These are phyloP conservation scores for Amphimedon queenslandica DNA, from an alignment of 37 sponge, comb jelly and placozoan species.

Conservation along the genomic window DNA sequence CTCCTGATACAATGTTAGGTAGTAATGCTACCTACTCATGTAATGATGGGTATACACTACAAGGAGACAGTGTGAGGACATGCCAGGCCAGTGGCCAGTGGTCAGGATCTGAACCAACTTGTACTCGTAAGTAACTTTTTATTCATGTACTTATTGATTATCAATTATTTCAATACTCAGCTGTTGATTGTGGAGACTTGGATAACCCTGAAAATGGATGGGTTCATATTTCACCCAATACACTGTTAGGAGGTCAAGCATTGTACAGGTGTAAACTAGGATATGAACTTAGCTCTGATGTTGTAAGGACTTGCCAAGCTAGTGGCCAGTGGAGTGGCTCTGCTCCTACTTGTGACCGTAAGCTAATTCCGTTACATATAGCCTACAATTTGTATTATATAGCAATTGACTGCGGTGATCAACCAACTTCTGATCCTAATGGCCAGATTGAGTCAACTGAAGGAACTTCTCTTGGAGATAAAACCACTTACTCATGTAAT, in stretches of 20 bases:
- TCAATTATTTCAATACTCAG: too few species aligned
- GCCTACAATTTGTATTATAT: too few species aligned
- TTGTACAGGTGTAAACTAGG: constrained; percentile 46
- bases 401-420: too few species aligned
- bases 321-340: constrained; percentile 57
- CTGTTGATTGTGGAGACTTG: neutral
- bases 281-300: constrained; percentile 23
- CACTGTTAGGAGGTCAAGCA: constrained; percentile 12
- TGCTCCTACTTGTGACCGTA: constrained; percentile 38
- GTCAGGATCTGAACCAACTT: constrained; percentile 50
- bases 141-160: too few species aligned
- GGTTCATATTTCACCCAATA: neutral
- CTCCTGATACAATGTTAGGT: constrained; percentile 21
- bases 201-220: neutral
- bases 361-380: too few species aligned
- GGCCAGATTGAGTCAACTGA: too few species aligned
- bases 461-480: too few species aligned
- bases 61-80: constrained; percentile 17
- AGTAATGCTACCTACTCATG: constrained; percentile 33
- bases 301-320: constrained; percentile 29
- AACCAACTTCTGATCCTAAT: too few species aligned
- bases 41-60: constrained; percentile 28
- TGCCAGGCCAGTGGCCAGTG: constrained; percentile 54
- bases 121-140: constrained; percentile 50
- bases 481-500: constrained; percentile 47